These are phyloP conservation scores for Dorcus hopei DNA, from an alignment of 2,888 invertebrate species.

Conservation along the genomic window DNA sequence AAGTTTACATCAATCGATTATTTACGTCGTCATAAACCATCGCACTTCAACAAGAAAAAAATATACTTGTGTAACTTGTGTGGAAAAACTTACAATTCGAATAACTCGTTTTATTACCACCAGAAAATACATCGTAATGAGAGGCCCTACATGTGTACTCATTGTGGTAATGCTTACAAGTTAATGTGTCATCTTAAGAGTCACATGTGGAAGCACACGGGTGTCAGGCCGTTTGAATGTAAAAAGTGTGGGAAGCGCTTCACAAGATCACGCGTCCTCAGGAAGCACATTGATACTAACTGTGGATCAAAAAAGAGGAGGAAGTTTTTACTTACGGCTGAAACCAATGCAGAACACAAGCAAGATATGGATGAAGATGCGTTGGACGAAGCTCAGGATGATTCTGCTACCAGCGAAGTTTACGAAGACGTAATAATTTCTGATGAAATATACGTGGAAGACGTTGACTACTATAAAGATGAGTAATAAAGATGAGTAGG, in stretches of 20 bases:
- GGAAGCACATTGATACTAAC: slow-evolving; percentile 8
- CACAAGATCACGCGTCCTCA: slow-evolving; percentile 3
- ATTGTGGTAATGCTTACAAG: slow-evolving; percentile 12
- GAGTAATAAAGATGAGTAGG: no score
- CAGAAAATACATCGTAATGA: slow-evolving; percentile 12
- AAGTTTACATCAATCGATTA: slow-evolving; percentile 9
- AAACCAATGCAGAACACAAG: neutral
- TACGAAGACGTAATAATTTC: neutral
- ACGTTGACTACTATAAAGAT: no score
- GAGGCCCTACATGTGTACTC: slow-evolving; percentile 10
- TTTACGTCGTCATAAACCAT: slow-evolving; percentile 7
- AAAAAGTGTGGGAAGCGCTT: slow-evolving; percentile 11
- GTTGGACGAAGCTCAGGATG: neutral
- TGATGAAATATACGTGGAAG: no score
- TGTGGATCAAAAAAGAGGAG: slow-evolving; percentile 9
- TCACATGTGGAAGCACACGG: slow-evolving; percentile 12
- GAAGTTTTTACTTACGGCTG: neutral
- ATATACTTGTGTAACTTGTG: slow-evolving; percentile 10
- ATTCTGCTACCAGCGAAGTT: neutral
- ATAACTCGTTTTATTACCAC: slow-evolving; percentile 14
- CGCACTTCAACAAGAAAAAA: slow-evolving; percentile 8
- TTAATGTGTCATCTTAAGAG: slow-evolving; percentile 11
- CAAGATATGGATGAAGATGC: neutral
- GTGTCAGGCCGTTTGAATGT: slow-evolving; percentile 5
- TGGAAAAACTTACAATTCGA: slow-evolving; percentile 13